A percentile compares a stretch with the other conserved stretches of the same genome.
Evolutionary conservation across 2,113 vertebrate species (phyloP).

Genomic region (Xiphorhynchus elegans): DNA sequence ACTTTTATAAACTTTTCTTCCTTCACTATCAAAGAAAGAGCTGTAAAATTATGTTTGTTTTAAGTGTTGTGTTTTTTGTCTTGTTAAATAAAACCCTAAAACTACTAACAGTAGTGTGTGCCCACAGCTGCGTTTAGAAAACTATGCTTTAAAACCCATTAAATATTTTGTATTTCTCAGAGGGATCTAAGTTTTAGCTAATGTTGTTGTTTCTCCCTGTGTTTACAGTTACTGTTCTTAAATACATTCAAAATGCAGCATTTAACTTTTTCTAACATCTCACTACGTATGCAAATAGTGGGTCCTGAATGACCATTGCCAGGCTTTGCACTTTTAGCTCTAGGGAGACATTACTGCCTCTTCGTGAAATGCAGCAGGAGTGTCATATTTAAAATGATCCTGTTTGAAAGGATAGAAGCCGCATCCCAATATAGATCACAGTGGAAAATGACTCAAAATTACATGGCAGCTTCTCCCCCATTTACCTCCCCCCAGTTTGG

Average conservation of each 20-base stretch:
- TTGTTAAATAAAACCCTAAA: background rate
- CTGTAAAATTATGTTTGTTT: background rate
- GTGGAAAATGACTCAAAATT: slow-evolving; percentile 72
- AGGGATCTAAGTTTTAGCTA: slow-evolving; percentile 34
- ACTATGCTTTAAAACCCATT: background rate
- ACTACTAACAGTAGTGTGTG: background rate
- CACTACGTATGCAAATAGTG: background rate
- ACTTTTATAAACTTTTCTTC: background rate
- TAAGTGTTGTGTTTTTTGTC: background rate
- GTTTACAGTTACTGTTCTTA: slow-evolving; percentile 47
- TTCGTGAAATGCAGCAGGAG: slow-evolving; percentile 40
- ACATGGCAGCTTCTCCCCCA: background rate
- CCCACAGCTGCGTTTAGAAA: background rate
- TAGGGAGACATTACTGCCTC: background rate
- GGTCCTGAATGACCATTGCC: background rate
- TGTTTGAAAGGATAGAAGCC: slow-evolving; percentile 26
- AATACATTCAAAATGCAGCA: slow-evolving; percentile 25
- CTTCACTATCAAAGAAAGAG: background rate
- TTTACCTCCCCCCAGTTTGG: background rate
- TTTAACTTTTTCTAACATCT: slow-evolving; percentile 58
- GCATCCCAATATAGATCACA: slow-evolving; percentile 54
- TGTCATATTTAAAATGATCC: slow-evolving; percentile 53
- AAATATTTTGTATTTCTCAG: slow-evolving; percentile 47
- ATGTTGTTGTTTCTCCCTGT: slow-evolving; percentile 34
- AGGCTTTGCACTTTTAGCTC: slow-evolving; percentile 23